Evolutionary conservation across 2,113 vertebrate species (phyloP).

Genomic region (Nanger granti): DNA sequence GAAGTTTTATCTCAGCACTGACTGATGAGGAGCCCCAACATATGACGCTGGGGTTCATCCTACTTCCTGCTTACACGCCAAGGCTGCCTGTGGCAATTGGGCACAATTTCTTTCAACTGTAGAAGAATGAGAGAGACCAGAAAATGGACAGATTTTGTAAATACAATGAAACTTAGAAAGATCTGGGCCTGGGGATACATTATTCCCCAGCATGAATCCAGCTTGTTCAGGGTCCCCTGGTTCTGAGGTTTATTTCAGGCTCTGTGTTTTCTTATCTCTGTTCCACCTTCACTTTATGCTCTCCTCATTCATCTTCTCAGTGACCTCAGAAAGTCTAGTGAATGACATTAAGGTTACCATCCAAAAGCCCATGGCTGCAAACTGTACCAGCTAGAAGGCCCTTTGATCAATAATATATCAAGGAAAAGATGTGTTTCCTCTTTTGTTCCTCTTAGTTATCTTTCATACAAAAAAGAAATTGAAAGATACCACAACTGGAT

Average conservation of each 20-base stretch:
- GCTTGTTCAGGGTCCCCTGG: background rate
- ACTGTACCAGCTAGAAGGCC: background rate
- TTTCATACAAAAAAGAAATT: background rate
- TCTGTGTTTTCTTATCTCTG: background rate
- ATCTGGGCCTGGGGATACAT: background rate
- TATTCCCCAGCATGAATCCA: background rate
- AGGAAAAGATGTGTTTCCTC: background rate
- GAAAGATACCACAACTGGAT: background rate
- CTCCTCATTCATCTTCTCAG: background rate
- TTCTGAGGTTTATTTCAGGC: background rate
- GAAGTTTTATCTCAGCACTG: background rate
- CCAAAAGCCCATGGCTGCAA: background rate
- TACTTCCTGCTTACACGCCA: background rate
- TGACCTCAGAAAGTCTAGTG: background rate
- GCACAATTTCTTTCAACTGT: background rate
- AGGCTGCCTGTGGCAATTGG: background rate
- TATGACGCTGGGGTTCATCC: background rate
- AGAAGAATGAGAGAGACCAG: background rate
- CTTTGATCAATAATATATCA: background rate
- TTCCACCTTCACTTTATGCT: background rate
- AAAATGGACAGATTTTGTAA: background rate
- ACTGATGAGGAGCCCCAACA: background rate
- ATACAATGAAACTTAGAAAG: background rate
- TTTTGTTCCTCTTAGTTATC: conserved; percentile 2
- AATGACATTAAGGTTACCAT: background rate